Evolutionary conservation across 2,888 invertebrate species (phyloP).

Genomic region (Pachymerium ferrugineum): DNA sequence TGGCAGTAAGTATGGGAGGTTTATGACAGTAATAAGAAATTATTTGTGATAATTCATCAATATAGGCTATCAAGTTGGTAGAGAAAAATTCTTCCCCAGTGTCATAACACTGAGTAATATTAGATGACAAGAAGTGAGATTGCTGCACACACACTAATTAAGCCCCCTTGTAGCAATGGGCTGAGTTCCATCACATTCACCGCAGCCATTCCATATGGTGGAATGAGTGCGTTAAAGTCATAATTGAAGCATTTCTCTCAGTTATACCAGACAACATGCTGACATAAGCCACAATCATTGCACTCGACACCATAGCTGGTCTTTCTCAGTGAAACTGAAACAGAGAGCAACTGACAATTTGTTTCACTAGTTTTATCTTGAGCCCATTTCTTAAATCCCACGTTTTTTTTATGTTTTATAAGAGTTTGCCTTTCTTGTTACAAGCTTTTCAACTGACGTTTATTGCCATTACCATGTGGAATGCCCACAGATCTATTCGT

Average conservation of each 20-base stretch:
- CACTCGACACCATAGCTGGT: conserved; percentile 1
- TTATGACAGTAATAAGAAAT: too few relatives aligned
- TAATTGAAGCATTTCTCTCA: conserved; percentile 5
- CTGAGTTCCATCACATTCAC: conserved; percentile 9
- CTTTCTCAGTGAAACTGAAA: not conserved
- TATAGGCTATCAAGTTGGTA: not conserved
- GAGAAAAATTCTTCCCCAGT: not conserved
- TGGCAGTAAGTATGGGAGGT: too few relatives aligned
- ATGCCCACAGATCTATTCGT: not conserved
- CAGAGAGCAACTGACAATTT: not conserved
- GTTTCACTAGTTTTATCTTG: not conserved
- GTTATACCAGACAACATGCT: conserved; percentile 21
- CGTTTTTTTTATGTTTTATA: not conserved
- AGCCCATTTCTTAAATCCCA: not conserved
- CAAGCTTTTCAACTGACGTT: not conserved
- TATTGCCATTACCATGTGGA: not conserved
- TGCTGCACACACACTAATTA: not conserved
- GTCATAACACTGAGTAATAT: not conserved
- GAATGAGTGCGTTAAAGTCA: conserved; percentile 14
- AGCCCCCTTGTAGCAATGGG: not conserved
- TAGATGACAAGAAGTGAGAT: not conserved
- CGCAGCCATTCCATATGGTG: conserved; percentile 1
- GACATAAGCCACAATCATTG: conserved; percentile 21
- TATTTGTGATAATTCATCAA: conserved; percentile 1
- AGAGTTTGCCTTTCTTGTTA: not conserved